phyloP scores from a whole-genome alignment of 1,140 invertebrate genomes.

The Psix sp. region DNA sequence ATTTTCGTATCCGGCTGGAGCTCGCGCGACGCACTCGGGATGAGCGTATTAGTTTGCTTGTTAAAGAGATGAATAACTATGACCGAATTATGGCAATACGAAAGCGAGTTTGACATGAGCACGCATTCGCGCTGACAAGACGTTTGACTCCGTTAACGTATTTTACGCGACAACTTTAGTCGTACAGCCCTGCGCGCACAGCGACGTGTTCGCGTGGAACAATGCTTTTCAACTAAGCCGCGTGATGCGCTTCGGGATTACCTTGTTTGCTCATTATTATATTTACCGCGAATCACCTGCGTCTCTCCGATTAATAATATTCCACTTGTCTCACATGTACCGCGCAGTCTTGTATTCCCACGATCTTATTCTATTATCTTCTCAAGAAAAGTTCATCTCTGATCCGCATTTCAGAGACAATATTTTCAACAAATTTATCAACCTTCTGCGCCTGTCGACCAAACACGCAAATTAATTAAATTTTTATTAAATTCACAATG shows the following conservation, averaged over 20 bases:
- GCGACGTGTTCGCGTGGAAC: slow-evolving; percentile 51
- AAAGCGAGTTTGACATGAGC: slow-evolving; percentile 23
- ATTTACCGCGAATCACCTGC: slow-evolving; percentile 51
- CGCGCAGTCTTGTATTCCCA: too few species aligned
- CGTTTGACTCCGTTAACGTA: slow-evolving; percentile 42
- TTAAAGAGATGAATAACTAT: slow-evolving; percentile 10
- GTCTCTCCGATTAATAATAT: slow-evolving; percentile 51
- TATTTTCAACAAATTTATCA: slow-evolving; percentile 13
- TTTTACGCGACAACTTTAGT: slow-evolving; percentile 31
- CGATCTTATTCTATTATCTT: slow-evolving; percentile 48
- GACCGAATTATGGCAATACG: slow-evolving; percentile 26
- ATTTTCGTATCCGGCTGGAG: too few species aligned
- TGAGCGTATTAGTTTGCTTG: not conserved
- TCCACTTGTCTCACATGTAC: slow-evolving; percentile 32
- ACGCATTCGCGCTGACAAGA: slow-evolving; percentile 39
- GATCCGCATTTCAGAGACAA: slow-evolving; percentile 14
- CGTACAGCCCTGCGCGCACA: slow-evolving; percentile 24
- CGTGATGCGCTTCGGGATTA: slow-evolving; percentile 48
- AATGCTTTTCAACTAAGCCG: slow-evolving; percentile 52
- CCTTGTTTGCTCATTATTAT: slow-evolving; percentile 61
- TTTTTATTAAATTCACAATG: slow-evolving; percentile 16
- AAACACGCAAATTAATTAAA: slow-evolving; percentile 26
- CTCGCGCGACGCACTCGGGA: too few species aligned
- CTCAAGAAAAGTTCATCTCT: slow-evolving; percentile 20
- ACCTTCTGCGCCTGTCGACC: slow-evolving; percentile 17